A percentile compares a stretch with the other conserved stretches of the same genome.
Evolutionary conservation across 2,113 vertebrate genomes (phyloP).

Genomic region (Antennarius striatus): DNA sequence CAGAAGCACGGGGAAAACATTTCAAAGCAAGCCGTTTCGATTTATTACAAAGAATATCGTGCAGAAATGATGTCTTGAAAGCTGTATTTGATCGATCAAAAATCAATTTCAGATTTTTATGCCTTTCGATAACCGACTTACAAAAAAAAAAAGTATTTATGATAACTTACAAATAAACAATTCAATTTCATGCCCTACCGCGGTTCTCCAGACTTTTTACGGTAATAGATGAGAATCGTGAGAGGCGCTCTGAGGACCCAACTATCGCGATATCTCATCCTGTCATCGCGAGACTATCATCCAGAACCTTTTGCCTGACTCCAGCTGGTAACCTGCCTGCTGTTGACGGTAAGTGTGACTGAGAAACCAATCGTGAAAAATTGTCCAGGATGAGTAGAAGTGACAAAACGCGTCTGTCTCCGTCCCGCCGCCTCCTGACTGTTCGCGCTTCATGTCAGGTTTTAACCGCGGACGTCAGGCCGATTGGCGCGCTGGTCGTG

Average conservation of each 20-base stretch:
- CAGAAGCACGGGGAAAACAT: neutral
- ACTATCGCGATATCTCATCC: conserved; percentile 63
- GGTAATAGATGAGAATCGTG: conserved; percentile 21
- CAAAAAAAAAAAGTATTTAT: too few species aligned
- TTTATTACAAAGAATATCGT: too few species aligned
- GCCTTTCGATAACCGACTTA: too few species aligned
- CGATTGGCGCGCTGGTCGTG: conserved; percentile 66
- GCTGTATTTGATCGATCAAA: too few species aligned
- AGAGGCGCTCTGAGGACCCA: conserved; percentile 3
- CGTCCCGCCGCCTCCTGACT: neutral
- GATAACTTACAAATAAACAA: neutral
- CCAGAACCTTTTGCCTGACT: conserved; percentile 64
- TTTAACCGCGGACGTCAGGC: conserved; percentile 52
- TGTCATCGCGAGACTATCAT: conserved; percentile 65
- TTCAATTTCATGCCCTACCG: neutral
- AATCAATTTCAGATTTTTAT: too few species aligned
- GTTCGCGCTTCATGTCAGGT: neutral
- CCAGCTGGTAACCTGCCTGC: conserved; percentile 71
- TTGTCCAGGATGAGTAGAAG: neutral
- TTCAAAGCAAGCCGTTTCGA: neutral
- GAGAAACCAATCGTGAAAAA: conserved; percentile 57
- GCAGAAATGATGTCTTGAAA: too few species aligned
- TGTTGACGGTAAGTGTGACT: conserved; percentile 75
- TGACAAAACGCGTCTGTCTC: neutral
- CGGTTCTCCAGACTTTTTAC: conserved; percentile 9